Base-by-base conservation (phyloP, 2,888 invertebrate genomes). In the Trypoxylon attenuatum region DNA sequence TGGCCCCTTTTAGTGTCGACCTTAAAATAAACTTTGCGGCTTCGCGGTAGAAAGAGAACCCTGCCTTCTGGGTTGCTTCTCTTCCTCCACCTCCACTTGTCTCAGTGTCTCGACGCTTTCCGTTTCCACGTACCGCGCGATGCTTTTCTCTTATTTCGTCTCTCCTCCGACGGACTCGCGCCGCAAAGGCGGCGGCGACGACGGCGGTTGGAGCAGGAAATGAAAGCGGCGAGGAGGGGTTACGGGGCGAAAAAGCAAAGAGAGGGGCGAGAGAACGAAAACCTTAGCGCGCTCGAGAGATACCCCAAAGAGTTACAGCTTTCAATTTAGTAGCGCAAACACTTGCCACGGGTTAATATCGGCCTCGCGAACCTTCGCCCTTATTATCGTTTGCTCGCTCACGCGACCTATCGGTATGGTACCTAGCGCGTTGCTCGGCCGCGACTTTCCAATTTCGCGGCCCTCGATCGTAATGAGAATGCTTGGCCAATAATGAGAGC, bases 261-360 rank as follows among this genome's bases (percentile, higher is more conserved):
- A 19, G 45, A 10, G 16, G n/a, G 27, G 62, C 16, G 22, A n/a
- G 18, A 18, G 29, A 47, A 18, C 25, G 56, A 38, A n/a, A n/a
- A n/a, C n/a, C n/a, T n/a, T n/a, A n/a, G 38, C 51, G 19, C 23
- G 10, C 33, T 33, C 69, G 64, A 65, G 76, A 67, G 69, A 77
- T 73, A 72, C 66, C 68, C 71, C 66, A 68, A 78, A 79, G 78
- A 82, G 79, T 82, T 82, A 80, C 81, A 78, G 78, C 78, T 82
- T 82, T 81, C 81, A 82, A 82, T 82, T 82, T 81, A 76, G 81
- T 78, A 72, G 75, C 63, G 78, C 77, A 79, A 79, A 78, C 76
- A 78, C 69, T 72, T 69, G 54, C 62, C 64, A 69, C 66, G 63
- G 63, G 75, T 73, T 76, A 71, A 76, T 76, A 75, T 73, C 69